Base-by-base conservation (phyloP, 2,113 vertebrate species). In the Rynchops niger region DNA sequence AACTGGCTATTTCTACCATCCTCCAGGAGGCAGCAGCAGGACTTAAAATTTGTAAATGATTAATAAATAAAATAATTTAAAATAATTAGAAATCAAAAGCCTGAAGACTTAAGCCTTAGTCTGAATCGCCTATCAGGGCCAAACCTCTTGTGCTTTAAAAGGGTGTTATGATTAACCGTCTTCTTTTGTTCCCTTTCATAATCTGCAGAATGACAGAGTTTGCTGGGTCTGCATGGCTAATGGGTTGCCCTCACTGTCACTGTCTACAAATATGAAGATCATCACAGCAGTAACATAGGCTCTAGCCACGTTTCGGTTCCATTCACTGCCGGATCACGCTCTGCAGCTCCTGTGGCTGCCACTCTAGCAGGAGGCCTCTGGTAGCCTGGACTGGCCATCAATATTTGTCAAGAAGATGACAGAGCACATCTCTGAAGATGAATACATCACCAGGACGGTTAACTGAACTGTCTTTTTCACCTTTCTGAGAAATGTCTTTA, bases 1-100 rank as follows among this genome's bases (percentile, higher is more conserved):
- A 18, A 67, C 26, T 34, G 53, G 6, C 43, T 65, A 6, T 29
- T 62, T 56, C 50, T 56, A 74, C 43, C 36, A 65, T 53, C 77
- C 77, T 97, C 80, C 88, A 89, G 72, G 61, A 96, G 80, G 80
- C 86, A 93, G 92, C 81, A 95, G 72, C 32, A 85, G 19, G 22
- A 38, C n/a, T 91, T 65, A 26, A 61, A 65, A 73, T 66, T 6
- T 34, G 22, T 5, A 9, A 73, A 58, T 87, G 45, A 45, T 45
- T 58, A 21, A 71, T 25, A 72, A 84, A 79, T 20, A 12, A 72
- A 88, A 66, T n/a, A 9, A 79, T 38, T 59, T 0, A 25, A 73
- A 81, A 73, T 1, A 61, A 74, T 59, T 25, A 34, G 17, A 38
- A 82, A n/a, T 23, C 16, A 49, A 63, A 79, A 56, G 26, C 50